Base-by-base conservation (phyloP, 2,113 vertebrate species). In the Orientallactaga bullata region DNA sequence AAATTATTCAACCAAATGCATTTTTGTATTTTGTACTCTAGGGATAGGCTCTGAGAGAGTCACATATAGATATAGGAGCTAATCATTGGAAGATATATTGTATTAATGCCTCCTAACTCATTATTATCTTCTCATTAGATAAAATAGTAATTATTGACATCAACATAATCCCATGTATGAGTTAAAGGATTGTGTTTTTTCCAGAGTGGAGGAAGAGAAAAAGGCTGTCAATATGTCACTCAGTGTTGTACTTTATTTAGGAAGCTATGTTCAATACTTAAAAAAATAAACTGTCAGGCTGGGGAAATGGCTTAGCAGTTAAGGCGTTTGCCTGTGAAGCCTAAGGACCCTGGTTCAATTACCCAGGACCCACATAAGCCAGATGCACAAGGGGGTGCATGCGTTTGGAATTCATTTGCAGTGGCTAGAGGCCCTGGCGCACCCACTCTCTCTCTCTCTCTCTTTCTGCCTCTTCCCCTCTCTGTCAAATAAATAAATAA, bases 81-180 rank as follows among this genome's bases (percentile, higher is more conserved):
- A 39, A 37, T 47, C 63, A 58, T 68, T 80, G 42, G 35, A 85
- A 90, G 60, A 86, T 3, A 9, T 16, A 47, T 37, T 80, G 17
- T 21, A 79, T 74, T 77, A 32, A 10, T n/a, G 17, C 28, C 5
- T 21, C 10, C 39, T 51, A 20, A 37, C 68, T 88, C 61, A 47
- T 92, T 63, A 76, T 78, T 96, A 82, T 89, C 13, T 91, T 79
- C 65, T 95, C 42, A 18, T 61, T 77, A 61, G 12, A 60, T 58
- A 89, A 93, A 93, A 83, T 20, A 73, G 24, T 17, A 74, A 24
- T 51, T 55, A 47, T 51, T 23, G 5, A 21, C 28, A 74, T 35
- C 15, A 93, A 89, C 66, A 77, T 47, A 89, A 79, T 30, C 20
- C 13, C 37, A 74, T 32, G 0, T 35, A 77, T 61, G 5, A 91